Base-by-base conservation (phyloP, 2,113 vertebrate species). In the Rhagologus leucostigma region DNA sequence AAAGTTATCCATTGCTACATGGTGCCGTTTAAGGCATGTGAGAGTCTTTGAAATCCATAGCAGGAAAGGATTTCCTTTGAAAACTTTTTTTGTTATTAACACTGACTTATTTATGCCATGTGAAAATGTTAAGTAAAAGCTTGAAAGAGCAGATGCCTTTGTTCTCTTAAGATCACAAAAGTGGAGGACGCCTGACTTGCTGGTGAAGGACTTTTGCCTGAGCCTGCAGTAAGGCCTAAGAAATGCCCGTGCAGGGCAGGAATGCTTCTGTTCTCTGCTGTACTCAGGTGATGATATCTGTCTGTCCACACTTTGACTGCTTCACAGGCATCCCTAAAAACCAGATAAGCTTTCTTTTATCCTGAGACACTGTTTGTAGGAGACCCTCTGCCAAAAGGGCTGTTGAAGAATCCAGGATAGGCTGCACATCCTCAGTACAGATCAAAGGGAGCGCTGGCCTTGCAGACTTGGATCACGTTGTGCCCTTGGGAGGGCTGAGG, bases 21-120 rank as follows among this genome's bases (percentile, higher is more conserved):
- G 4, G 26, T 89, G 65, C 80, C 18, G 22, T 49, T 82, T 59
- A 71, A 71, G 37, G 44, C 17, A 3, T 0, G 1, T 49, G 49
- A 87, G 41, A 5, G 35, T 15, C 69, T 91, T 91, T 69, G 67
- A 91, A 93, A 69, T 83, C 19, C 47, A 9, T 30, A 60, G 56
- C 70, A 84, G 81, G 46, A 78, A 96, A 89, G 13, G 13, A 42
- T 95, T 93, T 93, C 53, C 63, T 87, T 83, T 84, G 63, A 74
- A 74, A 93, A 55, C 53, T 47, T 55, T 33, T 86, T 37, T 64
- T 70, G 56, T 87, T 85, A 59, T 13, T 91, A 53, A 41, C 8
- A 7, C 18, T 8, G 5, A 11, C 50, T 87, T 91, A 57, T 85
- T 96, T 73, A 20, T 78, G 70, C 44, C 30, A 3, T 74, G 53